A percentile compares a stretch with the other conserved stretches of the same genome.
These are phyloP conservation scores for Chromobotia macracanthus DNA, from an alignment of 2,797 vertebrate genomes.

Conservation along the genomic window DNA sequence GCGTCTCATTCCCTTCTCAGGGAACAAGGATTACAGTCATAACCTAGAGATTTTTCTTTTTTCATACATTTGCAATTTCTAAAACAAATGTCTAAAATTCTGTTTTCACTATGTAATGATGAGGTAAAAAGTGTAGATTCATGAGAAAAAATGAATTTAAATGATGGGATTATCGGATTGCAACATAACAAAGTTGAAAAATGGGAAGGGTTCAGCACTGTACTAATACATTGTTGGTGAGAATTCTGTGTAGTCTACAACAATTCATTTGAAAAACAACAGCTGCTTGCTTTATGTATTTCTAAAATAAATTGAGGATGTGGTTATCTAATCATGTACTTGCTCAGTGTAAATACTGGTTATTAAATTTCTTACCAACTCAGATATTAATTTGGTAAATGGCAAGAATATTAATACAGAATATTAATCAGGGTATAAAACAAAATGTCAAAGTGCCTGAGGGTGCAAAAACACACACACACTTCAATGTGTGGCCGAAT, in stretches of 20 bases:
- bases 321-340: conserved; percentile 31
- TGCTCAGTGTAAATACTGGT: conserved; percentile 39
- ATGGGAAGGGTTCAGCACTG: no score
- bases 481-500: conserved; percentile 45
- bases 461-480: conserved; percentile 22
- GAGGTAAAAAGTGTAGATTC: no score
- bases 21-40: no score
- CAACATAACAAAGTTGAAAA: no score
- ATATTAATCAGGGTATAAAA: conserved; percentile 47
- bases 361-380: conserved; percentile 49
- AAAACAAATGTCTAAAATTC: no score
- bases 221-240: not conserved
- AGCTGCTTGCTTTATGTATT: conserved; percentile 24
- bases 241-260: conserved; percentile 29
- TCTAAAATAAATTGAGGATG: conserved; percentile 40
- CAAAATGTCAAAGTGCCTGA: conserved; percentile 51
- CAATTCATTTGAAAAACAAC: conserved; percentile 16
- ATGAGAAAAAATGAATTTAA: no score
- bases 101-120: no score
- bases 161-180: no score
- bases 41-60: no score
- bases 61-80: no score
- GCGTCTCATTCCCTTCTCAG: no score
- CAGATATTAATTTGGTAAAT: conserved; percentile 47
- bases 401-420: conserved; percentile 48